These are phyloP conservation scores for Polyergus mexicanus DNA, from an alignment of 1,140 invertebrate species.

Conservation along the genomic window DNA sequence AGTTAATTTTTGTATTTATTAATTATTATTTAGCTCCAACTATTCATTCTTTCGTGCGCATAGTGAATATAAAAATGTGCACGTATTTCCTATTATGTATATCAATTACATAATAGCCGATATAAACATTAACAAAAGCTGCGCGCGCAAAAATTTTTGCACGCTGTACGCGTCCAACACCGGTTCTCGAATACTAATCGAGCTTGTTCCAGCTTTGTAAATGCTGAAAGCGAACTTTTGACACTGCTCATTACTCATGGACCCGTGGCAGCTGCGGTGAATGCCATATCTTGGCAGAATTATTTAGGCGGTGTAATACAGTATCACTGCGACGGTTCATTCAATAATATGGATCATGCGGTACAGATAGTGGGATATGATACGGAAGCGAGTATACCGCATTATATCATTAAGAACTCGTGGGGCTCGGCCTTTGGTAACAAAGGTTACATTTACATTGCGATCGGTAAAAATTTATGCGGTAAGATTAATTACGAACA, in stretches of 20 bases:
- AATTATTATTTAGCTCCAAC: background rate
- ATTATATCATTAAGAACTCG: constrained; percentile 95
- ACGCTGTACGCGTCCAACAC: background rate
- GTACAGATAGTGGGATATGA: constrained; percentile 96
- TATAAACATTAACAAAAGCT: background rate
- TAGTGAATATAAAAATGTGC: background rate
- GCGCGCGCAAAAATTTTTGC: background rate
- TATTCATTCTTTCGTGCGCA: background rate
- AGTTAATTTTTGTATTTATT: constrained; percentile 65
- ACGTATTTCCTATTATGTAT: background rate
- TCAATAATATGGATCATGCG: constrained; percentile 92
- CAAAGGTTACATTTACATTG: constrained; percentile 93
- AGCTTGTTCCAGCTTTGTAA: constrained; percentile 87
- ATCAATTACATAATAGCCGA: background rate
- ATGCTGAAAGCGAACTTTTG: constrained; percentile 90
- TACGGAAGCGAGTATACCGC: constrained; percentile 90
- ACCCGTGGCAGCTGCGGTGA: constrained; percentile 93
- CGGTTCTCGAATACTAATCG: background rate
- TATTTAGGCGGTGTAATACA: constrained; percentile 95
- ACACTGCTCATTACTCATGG: constrained; percentile 89
- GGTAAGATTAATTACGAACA: constrained; percentile 84
- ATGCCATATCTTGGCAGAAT: constrained; percentile 95
- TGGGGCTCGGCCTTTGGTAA: constrained; percentile 93
- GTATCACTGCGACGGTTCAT: constrained; percentile 90
- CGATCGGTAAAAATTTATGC: constrained; percentile 93